phyloP scores from a whole-genome alignment of 2,797 vertebrate species.

The Betta splendens region DNA sequence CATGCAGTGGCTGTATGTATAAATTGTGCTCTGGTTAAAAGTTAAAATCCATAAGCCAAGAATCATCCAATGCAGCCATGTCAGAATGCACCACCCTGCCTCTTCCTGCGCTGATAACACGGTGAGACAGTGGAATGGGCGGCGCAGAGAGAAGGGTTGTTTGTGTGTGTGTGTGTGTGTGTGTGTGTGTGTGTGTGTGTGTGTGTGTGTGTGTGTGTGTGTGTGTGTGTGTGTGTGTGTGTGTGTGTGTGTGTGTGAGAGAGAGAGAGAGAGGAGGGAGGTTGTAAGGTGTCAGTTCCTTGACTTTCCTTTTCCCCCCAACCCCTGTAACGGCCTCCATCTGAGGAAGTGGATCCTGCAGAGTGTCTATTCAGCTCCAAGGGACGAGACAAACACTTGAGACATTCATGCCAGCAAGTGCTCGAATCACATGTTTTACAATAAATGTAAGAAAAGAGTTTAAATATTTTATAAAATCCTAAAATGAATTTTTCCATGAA shows the following conservation, averaged over 20 bases:
- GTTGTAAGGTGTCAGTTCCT: constrained; percentile 68
- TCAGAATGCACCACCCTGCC: constrained; percentile 70
- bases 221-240: constrained; percentile 14
- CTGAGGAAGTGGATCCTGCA: constrained; percentile 75
- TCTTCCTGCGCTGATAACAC: constrained; percentile 84
- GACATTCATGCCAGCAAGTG: constrained; percentile 40
- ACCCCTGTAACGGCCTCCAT: constrained; percentile 68
- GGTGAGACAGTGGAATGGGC: constrained; percentile 65
- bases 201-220: constrained; percentile 12
- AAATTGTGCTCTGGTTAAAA: too few relatives aligned
- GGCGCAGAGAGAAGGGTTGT: constrained; percentile 42
- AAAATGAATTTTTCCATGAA: background rate
- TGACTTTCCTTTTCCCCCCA: constrained; percentile 65
- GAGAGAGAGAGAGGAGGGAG: constrained; percentile 29
- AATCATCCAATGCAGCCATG: constrained; percentile 54
- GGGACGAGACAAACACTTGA: constrained; percentile 66
- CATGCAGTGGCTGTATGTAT: background rate
- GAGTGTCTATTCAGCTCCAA: constrained; percentile 75
- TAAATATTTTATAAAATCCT: background rate
- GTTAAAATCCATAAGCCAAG: constrained; percentile 42
- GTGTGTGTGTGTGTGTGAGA: constrained; percentile 18
- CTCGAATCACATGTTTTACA: constrained; percentile 30
- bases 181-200: constrained; percentile 16
- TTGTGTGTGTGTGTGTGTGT: constrained; percentile 17
- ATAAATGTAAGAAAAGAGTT: background rate